Percentiles rank a stretch among this genome's conserved stretches.
Conservation (phyloP, 1,140 invertebrate species). For the Achroia grisella region DNA sequence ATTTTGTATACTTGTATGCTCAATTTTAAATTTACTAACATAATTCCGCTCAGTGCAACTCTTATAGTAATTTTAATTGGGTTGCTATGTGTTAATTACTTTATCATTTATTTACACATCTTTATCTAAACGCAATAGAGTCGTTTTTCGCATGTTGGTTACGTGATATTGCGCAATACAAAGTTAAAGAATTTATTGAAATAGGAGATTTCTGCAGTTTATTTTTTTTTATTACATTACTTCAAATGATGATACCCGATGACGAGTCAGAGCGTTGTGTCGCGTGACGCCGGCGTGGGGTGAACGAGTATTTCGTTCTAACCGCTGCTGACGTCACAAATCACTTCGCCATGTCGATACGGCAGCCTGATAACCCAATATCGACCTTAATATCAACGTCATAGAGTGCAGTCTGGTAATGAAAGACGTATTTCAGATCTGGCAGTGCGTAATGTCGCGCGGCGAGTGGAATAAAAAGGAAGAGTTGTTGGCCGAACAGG, state of each 20-base stretch:
- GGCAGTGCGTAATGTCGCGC: constrained; percentile 94
- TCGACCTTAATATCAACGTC: constrained; percentile 1
- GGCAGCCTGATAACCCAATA: constrained; percentile 45
- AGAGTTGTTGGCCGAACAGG: constrained; percentile 95
- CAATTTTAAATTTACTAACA: too few relatives aligned
- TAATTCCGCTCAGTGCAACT: too few relatives aligned
- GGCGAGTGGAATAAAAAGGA: constrained; percentile 99
- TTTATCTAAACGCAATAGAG: too few relatives aligned
- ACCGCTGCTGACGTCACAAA: constrained; percentile 8
- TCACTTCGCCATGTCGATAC: constrained; percentile 37
- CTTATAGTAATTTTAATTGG: too few relatives aligned
- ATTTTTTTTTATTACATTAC: not conserved
- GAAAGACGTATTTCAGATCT: constrained; percentile 76
- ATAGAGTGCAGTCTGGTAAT: not conserved
- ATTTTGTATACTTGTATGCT: too few relatives aligned
- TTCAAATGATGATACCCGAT: constrained; percentile 61
- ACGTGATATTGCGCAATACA: too few relatives aligned
- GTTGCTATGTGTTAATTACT: too few relatives aligned
- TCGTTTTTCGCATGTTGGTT: too few relatives aligned
- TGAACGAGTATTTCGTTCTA: constrained; percentile 41
- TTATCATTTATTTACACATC: too few relatives aligned
- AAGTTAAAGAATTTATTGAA: too few relatives aligned
- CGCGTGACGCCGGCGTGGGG: not conserved
- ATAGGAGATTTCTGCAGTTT: too few relatives aligned
- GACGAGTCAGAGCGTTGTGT: constrained; percentile 51